Percentiles rank a stretch among this genome's conserved stretches.
Conservation (phyloP, 2,113 vertebrate species). For the Oceanites oceanicus region DNA sequence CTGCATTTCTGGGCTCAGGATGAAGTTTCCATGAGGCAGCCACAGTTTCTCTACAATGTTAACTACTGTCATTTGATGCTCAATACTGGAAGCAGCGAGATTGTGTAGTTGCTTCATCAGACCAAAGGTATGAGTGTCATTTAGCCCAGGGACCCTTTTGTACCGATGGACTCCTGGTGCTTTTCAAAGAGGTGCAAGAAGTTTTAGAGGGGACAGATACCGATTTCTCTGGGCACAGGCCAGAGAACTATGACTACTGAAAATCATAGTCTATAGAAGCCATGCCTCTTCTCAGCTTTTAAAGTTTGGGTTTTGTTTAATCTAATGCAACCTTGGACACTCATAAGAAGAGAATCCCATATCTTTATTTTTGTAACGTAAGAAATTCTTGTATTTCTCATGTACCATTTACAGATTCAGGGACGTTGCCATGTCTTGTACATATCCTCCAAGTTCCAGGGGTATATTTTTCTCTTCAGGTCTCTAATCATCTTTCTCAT, state of each 20-base stretch:
- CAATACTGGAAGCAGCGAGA: background rate
- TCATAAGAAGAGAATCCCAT: background rate
- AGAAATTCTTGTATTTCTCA: background rate
- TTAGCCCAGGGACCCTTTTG: background rate
- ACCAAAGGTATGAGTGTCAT: background rate
- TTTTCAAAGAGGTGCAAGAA: background rate
- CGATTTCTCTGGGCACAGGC: background rate
- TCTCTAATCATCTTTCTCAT: background rate
- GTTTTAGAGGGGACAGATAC: background rate
- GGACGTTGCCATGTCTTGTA: background rate
- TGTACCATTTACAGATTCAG: background rate
- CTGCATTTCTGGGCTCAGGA: background rate
- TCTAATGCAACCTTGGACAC: background rate
- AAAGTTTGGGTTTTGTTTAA: background rate
- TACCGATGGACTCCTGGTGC: background rate
- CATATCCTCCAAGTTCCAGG: background rate
- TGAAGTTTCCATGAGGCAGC: background rate
- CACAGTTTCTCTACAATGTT: background rate
- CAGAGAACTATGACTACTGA: background rate
- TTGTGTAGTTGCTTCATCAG: background rate
- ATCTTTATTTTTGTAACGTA: background rate
- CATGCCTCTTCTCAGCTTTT: background rate
- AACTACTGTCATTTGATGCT: background rate
- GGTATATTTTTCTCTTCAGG: background rate
- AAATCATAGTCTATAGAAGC: background rate